Conservation (phyloP, 2,888 invertebrate genomes). For the Ashinkailepas kermadecensis region DNA sequence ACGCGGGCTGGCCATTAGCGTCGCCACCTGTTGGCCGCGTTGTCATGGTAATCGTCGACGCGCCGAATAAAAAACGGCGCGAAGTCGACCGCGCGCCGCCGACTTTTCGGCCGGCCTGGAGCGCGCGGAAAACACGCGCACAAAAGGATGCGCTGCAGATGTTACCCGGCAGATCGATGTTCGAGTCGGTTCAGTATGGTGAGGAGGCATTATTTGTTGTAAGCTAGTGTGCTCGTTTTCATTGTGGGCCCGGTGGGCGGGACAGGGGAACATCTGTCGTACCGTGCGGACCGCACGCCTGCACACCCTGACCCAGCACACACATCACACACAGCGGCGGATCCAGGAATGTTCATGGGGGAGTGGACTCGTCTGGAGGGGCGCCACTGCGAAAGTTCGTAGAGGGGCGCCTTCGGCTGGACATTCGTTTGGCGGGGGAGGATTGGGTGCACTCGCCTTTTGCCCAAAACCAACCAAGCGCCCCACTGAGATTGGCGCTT, state of each 20-base stretch:
- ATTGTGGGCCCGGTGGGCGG: not conserved
- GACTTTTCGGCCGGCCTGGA: not conserved
- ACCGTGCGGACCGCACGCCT: too few relatives aligned
- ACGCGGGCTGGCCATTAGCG: not conserved
- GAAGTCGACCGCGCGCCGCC: not conserved
- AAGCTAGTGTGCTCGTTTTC: not conserved
- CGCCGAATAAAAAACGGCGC: not conserved
- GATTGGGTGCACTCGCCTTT: too few relatives aligned
- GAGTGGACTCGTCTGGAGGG: too few relatives aligned
- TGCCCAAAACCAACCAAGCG: too few relatives aligned
- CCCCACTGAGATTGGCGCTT: too few relatives aligned
- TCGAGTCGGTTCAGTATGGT: not conserved
- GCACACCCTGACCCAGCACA: too few relatives aligned
- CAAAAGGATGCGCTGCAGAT: not conserved
- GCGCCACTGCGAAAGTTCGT: too few relatives aligned
- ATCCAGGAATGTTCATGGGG: too few relatives aligned
- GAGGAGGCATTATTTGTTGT: not conserved
- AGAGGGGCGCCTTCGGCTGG: too few relatives aligned
- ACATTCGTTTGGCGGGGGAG: too few relatives aligned
- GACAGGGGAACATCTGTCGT: not conserved
- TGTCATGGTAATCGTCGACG: not conserved
- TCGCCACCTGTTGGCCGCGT: conserved; percentile 6
- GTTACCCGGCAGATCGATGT: not conserved
- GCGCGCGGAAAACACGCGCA: not conserved
- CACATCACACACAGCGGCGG: too few relatives aligned